Evolutionary conservation across 1,140 invertebrate species (phyloP).

Genomic region (Chionoecetes opilio): DNA sequence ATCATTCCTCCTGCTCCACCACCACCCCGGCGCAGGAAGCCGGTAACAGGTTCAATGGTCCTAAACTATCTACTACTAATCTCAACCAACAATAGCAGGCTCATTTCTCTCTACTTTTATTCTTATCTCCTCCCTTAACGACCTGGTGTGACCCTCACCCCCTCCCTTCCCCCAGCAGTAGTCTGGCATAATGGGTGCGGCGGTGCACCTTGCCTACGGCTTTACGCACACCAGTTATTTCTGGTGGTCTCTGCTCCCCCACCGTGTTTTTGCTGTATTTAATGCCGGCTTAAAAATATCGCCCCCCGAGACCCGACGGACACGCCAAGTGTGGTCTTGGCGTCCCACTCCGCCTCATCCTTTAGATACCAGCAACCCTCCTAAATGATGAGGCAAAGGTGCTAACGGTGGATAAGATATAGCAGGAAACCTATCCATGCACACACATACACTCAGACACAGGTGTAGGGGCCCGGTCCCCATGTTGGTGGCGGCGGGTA

Average conservation of each 20-base stretch:
- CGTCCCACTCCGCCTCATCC: neutral
- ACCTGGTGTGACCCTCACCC: neutral
- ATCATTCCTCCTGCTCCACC: neutral
- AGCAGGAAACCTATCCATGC: neutral
- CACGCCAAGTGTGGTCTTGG: neutral
- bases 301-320: neutral
- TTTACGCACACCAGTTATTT: slow-evolving; percentile 7
- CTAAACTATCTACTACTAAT: neutral
- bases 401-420: too few species aligned
- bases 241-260: neutral
- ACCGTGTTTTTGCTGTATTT: neutral
- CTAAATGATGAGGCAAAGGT: too few species aligned
- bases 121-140: neutral
- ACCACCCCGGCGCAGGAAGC: neutral
- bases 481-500: slow-evolving; percentile 44
- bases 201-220: neutral
- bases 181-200: neutral
- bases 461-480: slow-evolving; percentile 9
- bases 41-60: neutral
- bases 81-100: neutral
- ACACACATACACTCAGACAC: slow-evolving; percentile 5
- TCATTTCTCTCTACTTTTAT: neutral
- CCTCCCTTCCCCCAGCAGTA: neutral
- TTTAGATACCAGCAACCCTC: too few species aligned
- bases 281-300: slow-evolving; percentile 1